Conservation (phyloP, 2,113 vertebrate genomes). For the Machaerirhynchus nigripectus region DNA sequence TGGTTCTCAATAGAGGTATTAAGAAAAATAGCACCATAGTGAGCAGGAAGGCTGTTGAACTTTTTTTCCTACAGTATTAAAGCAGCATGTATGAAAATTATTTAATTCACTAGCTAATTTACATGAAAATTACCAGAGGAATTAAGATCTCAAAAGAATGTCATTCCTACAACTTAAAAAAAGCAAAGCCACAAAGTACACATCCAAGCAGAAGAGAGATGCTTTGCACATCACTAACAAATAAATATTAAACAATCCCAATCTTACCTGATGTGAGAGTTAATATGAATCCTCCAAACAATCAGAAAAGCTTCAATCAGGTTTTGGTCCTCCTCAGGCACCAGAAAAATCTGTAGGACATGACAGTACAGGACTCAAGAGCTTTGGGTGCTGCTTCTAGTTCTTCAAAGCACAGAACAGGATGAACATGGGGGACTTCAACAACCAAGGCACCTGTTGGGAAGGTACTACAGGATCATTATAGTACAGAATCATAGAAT, state of each 20-base stretch:
- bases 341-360: neutral
- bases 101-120: neutral
- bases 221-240: neutral
- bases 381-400: neutral
- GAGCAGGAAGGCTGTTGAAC: neutral
- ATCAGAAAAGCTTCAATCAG: neutral
- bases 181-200: neutral
- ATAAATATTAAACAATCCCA: neutral
- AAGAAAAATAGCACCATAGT: neutral
- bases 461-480: neutral
- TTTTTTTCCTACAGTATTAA: neutral
- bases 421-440: neutral
- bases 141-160: neutral
- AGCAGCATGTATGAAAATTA: neutral
- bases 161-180: neutral
- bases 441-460: neutral
- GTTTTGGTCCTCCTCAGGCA: neutral
- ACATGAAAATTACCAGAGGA: neutral
- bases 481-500: neutral
- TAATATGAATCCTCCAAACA: neutral
- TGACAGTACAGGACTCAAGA: accelerated
- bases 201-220: neutral
- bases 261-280: neutral
- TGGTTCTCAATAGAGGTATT: neutral
- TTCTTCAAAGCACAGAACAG: neutral